phyloP scores from a whole-genome alignment of 35 echinoderm and acorn worm genomes.

The Patiria miniata region DNA sequence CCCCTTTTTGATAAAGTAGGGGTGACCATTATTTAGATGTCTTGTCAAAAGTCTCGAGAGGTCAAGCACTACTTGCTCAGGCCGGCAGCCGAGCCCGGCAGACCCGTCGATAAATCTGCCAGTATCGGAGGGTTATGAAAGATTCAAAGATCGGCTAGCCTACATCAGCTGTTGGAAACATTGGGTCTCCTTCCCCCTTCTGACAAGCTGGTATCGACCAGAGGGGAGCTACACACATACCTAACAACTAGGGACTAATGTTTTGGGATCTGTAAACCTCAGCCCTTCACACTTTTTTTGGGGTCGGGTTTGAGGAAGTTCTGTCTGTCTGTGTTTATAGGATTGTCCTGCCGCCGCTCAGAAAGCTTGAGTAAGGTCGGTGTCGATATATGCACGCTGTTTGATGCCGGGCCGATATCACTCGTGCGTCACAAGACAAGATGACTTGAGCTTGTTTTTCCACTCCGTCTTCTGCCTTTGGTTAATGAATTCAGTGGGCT shows the following conservation, averaged over 20 bases:
- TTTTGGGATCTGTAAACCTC: not conserved
- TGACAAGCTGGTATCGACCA: not conserved
- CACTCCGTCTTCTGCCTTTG: too few species aligned
- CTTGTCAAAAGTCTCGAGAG: not conserved
- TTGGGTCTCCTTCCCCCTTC: not conserved
- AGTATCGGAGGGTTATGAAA: not conserved
- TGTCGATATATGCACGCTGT: too few species aligned
- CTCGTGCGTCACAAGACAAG: too few species aligned
- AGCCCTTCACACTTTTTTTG: not conserved
- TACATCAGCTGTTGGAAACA: constrained; percentile 9
- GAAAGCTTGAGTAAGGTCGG: too few species aligned
- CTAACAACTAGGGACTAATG: not conserved
- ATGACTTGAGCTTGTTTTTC: too few species aligned
- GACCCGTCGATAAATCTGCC: not conserved
- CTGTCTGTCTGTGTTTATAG: too few species aligned
- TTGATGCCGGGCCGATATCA: too few species aligned
- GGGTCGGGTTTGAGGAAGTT: too few species aligned
- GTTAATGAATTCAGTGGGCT: too few species aligned
- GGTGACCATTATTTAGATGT: not conserved
- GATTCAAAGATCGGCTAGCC: not conserved
- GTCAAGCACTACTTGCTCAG: constrained; percentile 17
- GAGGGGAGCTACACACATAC: not conserved
- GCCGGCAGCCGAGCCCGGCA: not conserved
- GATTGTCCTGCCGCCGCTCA: too few species aligned
- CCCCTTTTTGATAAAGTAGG: not conserved